These are phyloP conservation scores for Tympanuchus pallidicinctus DNA, from an alignment of 2,113 vertebrate genomes.

Conservation along the genomic window DNA sequence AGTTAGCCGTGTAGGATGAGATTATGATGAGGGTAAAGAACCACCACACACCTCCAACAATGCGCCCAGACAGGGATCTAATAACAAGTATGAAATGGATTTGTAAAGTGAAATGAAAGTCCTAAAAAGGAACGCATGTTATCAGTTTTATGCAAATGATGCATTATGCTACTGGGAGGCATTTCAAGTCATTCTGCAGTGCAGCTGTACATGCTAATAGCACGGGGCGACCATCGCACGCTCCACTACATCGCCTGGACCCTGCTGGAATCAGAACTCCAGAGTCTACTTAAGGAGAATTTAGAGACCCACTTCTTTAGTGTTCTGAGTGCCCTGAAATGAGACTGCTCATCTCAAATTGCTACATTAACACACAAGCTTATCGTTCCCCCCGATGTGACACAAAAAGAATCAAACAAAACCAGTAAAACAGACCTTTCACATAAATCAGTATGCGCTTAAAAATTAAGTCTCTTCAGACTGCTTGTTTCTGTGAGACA, in stretches of 20 bases:
- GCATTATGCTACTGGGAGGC: background rate
- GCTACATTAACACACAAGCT: background rate
- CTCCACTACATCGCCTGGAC: background rate
- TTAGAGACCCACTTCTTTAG: constrained; percentile 28
- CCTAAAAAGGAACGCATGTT: constrained; percentile 56
- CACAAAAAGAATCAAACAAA: constrained; percentile 2
- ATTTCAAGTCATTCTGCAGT: background rate
- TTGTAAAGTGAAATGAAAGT: constrained; percentile 79
- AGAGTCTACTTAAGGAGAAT: constrained; percentile 13
- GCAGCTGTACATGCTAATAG: background rate
- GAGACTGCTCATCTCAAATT: constrained; percentile 13
- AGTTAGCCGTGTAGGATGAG: constrained; percentile 99
- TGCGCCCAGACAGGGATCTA: constrained; percentile 98
- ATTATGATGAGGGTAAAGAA: constrained; percentile 99
- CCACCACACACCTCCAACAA: constrained; percentile 99
- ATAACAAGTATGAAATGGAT: constrained; percentile 82
- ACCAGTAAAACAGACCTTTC: background rate
- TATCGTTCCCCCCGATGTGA: background rate
- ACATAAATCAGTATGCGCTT: background rate
- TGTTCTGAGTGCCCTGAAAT: background rate
- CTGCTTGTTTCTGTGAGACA: constrained; percentile 7
- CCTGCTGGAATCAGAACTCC: constrained; percentile 1
- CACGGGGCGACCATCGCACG: constrained; percentile 2
- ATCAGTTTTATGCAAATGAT: constrained; percentile 64
- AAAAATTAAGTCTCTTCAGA: background rate